Conservation (phyloP, 2,888 invertebrate genomes). For the Lasioglossum oenotherae region DNA sequence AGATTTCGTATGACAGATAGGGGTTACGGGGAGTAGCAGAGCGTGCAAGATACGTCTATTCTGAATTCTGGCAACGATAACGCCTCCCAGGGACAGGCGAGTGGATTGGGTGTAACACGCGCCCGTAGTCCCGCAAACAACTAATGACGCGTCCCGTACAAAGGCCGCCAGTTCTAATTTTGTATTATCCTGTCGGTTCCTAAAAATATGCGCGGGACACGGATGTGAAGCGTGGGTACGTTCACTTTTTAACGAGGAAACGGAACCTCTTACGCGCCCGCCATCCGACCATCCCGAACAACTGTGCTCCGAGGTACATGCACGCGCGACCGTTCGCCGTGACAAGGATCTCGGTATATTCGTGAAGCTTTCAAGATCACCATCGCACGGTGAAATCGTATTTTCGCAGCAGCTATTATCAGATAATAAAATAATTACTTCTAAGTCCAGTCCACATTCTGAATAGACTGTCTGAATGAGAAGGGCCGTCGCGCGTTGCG, state of each 20-base stretch:
- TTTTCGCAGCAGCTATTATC: background rate
- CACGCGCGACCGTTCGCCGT: background rate
- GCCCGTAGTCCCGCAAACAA: conserved; percentile 54
- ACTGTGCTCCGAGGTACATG: background rate
- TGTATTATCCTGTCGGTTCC: conserved; percentile 67
- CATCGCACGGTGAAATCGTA: background rate
- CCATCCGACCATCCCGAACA: background rate
- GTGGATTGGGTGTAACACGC: conserved; percentile 61
- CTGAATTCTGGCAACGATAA: conserved; percentile 74
- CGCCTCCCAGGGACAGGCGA: conserved; percentile 71
- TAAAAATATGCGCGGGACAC: conserved; percentile 62
- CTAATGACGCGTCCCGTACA: conserved; percentile 72
- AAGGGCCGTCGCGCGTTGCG: too few species aligned
- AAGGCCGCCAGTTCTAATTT: conserved; percentile 71
- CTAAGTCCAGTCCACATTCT: too few species aligned
- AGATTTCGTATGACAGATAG: conserved; percentile 55
- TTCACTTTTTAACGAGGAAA: conserved; percentile 56
- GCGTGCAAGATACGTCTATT: conserved; percentile 66
- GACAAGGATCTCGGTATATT: too few species aligned
- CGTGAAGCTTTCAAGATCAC: background rate
- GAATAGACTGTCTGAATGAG: background rate
- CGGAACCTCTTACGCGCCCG: background rate
- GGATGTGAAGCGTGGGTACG: conserved; percentile 37
- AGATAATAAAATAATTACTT: background rate
- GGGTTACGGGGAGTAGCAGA: conserved; percentile 51